phyloP scores from a whole-genome alignment of 2,797 vertebrate genomes.

The Rhinichthys osculus region DNA sequence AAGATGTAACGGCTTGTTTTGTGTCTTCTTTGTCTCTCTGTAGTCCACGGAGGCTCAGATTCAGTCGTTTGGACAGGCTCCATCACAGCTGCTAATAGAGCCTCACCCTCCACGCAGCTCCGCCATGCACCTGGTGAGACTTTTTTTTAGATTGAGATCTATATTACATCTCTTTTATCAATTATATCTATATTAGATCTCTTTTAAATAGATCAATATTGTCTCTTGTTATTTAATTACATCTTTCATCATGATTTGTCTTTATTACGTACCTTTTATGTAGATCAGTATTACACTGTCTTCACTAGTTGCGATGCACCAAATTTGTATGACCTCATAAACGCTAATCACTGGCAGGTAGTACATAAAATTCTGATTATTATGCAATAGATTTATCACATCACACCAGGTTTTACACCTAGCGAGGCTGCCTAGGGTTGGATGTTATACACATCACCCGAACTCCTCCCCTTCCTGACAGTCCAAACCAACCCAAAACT shows the following conservation, averaged over 20 bases:
- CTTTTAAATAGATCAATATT: neutral
- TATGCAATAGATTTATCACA: neutral
- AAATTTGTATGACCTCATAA: neutral
- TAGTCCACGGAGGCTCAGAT: slow-evolving; percentile 98
- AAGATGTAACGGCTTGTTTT: neutral
- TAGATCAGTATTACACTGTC: neutral
- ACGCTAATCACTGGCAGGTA: neutral
- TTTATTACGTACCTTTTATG: neutral
- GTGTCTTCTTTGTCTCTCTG: slow-evolving; percentile 35
- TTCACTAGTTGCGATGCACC: neutral
- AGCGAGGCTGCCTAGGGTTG: neutral
- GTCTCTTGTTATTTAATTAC: neutral
- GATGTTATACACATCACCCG: neutral
- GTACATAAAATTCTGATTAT: neutral
- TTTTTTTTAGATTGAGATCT: neutral
- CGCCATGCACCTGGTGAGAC: slow-evolving; percentile 99
- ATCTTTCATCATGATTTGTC: neutral
- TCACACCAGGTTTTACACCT: neutral
- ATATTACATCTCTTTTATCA: neutral
- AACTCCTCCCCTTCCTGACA: neutral
- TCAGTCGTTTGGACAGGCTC: slow-evolving; percentile 98
- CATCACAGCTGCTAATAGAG: slow-evolving; percentile 99
- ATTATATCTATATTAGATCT: slow-evolving; percentile 18
- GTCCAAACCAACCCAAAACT: slow-evolving; percentile 75
- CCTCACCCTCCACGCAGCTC: slow-evolving; percentile 99